phyloP scores from a whole-genome alignment of 1,140 invertebrate genomes.

The Polypedilum vanderplanki region DNA sequence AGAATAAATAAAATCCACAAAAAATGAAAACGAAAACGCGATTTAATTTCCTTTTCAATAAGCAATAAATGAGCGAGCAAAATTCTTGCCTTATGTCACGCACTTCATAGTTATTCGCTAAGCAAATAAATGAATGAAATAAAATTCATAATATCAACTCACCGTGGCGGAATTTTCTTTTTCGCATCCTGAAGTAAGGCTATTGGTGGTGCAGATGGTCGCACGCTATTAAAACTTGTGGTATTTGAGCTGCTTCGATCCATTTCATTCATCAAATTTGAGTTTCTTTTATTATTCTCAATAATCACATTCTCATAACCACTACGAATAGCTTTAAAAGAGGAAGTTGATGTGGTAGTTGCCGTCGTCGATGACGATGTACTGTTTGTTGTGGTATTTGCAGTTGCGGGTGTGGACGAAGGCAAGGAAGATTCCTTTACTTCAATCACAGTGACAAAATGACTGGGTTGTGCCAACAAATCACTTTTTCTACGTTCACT shows the following conservation, averaged over 20 bases:
- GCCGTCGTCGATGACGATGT: slow-evolving; percentile 29
- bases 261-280: slow-evolving; percentile 10
- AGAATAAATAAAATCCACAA: not conserved
- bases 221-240: slow-evolving; percentile 33
- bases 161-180: slow-evolving; percentile 56
- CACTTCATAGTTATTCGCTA: not conserved
- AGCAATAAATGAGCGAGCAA: not conserved
- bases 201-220: slow-evolving; percentile 39
- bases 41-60: slow-evolving; percentile 4
- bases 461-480: slow-evolving; percentile 50
- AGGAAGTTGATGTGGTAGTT: slow-evolving; percentile 32
- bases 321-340: slow-evolving; percentile 2
- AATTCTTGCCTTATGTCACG: not conserved
- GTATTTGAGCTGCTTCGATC: slow-evolving; percentile 23
- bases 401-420: slow-evolving; percentile 38
- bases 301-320: slow-evolving; percentile 25
- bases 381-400: slow-evolving; percentile 33
- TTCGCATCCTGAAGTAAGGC: slow-evolving; percentile 44
- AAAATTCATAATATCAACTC: slow-evolving; percentile 33
- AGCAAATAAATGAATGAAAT: not conserved
- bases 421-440: slow-evolving; percentile 52
- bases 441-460: slow-evolving; percentile 84
- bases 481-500: not conserved
- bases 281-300: slow-evolving; percentile 24
- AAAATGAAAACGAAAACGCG: not conserved